Evolutionary conservation across 2,888 invertebrate genomes (phyloP), one percentile per base, ranked within the genome.

Genomic region (Nemotelus pantherinus): DNA sequence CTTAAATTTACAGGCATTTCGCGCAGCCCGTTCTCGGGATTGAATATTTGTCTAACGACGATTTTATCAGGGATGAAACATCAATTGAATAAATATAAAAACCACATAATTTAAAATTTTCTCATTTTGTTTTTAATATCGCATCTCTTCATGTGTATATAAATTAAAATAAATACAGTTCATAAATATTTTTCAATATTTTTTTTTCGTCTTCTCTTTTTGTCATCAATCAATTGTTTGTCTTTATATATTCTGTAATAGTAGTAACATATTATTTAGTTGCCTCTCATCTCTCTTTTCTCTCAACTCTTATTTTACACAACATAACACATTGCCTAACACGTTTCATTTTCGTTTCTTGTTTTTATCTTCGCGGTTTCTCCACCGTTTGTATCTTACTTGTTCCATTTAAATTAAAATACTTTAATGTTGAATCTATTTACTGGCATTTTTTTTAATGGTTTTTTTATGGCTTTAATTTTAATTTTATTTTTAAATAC

Each of bases 151-250:
- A 79, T 81, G 82, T 85, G 85, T 85, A 86, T 85, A 86, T 86
- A 85, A 85, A 85, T 85, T 85, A 85, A 85, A 85, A 85, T 85
- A 85, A 85, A 85, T 85, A 85, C 84, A 85, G 85, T 85, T 84
- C 84, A 84, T 85, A 84, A 84, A 82, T 82, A 82, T 82, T 79
- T 74, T 65, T 80, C 65, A 63, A 72, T 78, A 74, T 75, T 78
- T 67, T 77, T 25, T 25, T 25, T 25, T 25, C 25, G 25, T 77
- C 78, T 77, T 81, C 82, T 83, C 79, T 80, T 84, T 83, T 85
- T 83, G 81, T 80, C 82, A 80, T 82, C 79, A 80, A 78, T 63
- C 47, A 80, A 44, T 64, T 41, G 50, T 64, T 65, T 41, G 50
- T 55, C 50, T 60, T 76, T 41, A 57, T 63, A 57, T 75, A 57